phyloP scores from a whole-genome alignment of 2,113 vertebrate species.

The Genyomyrus donnyi region DNA sequence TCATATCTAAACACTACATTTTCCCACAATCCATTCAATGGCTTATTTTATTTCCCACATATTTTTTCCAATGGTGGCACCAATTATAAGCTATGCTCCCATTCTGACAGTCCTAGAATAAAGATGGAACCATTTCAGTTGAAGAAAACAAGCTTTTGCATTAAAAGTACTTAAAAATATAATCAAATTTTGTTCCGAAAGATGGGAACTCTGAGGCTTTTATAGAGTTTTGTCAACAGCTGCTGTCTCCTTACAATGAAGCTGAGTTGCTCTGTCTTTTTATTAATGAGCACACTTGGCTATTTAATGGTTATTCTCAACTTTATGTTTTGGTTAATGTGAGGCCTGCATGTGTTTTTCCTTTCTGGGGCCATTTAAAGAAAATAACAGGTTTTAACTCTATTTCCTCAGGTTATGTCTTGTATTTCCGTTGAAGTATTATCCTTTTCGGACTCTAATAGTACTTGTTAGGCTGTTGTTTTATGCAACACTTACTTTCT shows the following conservation, averaged over 20 bases:
- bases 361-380: not conserved
- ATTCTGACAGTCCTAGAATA: not conserved
- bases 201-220: not conserved
- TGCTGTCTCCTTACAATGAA: not conserved
- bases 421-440: not conserved
- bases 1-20: not conserved
- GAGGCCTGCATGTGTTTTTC: not conserved
- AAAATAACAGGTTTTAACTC: not conserved
- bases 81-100: not conserved
- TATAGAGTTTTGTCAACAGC: not conserved
- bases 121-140: not conserved
- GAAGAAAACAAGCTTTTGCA: not conserved
- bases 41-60: not conserved
- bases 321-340: not conserved
- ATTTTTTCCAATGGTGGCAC: not conserved
- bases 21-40: not conserved
- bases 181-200: not conserved
- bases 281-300: not conserved
- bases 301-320: not conserved
- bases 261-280: not conserved
- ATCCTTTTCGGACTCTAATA: not conserved
- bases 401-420: not conserved
- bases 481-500: not conserved
- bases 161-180: not conserved
- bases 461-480: not conserved